A percentile compares a stretch with the other conserved stretches of the same genome.
phyloP scores from a whole-genome alignment of 2,888 invertebrate species.

The Apantesis nais region DNA sequence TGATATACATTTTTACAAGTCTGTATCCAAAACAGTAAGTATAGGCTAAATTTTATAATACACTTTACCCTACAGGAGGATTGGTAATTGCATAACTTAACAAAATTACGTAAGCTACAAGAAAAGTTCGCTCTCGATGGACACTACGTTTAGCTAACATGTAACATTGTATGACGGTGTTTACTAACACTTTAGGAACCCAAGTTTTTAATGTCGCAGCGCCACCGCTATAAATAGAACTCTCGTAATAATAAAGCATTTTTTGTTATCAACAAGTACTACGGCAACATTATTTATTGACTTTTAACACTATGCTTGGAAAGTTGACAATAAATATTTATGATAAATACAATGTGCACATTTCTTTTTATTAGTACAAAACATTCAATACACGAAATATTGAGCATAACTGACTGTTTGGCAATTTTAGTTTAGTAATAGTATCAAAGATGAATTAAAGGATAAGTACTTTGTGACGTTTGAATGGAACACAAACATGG shows the following conservation, averaged over 20 bases:
- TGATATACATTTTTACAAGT: constrained; percentile 77
- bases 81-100: constrained; percentile 72
- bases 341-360: constrained; percentile 76
- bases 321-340: constrained; percentile 71
- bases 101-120: constrained; percentile 72
- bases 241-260: constrained; percentile 78
- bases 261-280: constrained; percentile 79
- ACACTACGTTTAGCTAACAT: constrained; percentile 47
- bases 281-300: constrained; percentile 77
- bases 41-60: constrained; percentile 75
- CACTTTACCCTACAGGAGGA: constrained; percentile 74
- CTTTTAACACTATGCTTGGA: constrained; percentile 72
- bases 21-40: constrained; percentile 68
- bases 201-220: constrained; percentile 61
- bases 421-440: constrained; percentile 56
- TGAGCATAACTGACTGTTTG: constrained; percentile 74
- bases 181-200: constrained; percentile 65
- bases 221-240: constrained; percentile 75
- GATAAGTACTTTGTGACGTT: constrained; percentile 72
- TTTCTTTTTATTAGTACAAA: constrained; percentile 59
- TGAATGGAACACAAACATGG: constrained; percentile 54
- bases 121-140: constrained; percentile 58
- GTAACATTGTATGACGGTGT: constrained; percentile 37
- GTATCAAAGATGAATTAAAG: constrained; percentile 46
- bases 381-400: constrained; percentile 56